Conservation (phyloP, 2,797 vertebrate species). For the Muscicapa comitata region DNA sequence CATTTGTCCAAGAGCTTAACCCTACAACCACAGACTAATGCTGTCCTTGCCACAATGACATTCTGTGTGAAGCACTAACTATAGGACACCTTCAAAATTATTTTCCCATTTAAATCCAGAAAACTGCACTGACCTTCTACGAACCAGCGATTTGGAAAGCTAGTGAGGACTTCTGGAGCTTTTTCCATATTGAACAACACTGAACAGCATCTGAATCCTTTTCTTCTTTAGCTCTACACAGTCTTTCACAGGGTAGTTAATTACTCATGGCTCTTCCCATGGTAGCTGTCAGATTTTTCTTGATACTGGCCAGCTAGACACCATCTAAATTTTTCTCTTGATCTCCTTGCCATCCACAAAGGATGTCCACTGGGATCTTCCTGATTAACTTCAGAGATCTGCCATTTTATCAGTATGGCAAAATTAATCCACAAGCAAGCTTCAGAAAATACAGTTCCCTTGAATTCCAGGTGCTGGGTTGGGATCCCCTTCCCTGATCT, state of each 20-base stretch:
- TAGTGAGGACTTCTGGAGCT: neutral
- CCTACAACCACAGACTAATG: neutral
- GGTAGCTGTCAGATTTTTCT: neutral
- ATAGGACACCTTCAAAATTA: neutral
- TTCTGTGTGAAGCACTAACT: neutral
- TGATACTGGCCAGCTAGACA: neutral
- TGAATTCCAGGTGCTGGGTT: neutral
- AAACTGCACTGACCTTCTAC: neutral
- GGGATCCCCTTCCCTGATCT: neutral
- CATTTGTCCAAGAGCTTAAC: neutral
- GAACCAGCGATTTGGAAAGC: neutral
- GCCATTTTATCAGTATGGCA: neutral
- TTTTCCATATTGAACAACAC: neutral
- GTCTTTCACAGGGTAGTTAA: neutral
- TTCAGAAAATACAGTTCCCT: neutral
- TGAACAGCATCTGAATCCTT: neutral
- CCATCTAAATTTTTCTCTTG: neutral
- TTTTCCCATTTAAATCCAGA: neutral
- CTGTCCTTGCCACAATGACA: neutral
- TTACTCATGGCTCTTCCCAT: neutral
- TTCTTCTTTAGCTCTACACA: neutral
- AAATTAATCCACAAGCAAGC: neutral
- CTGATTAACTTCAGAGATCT: neutral
- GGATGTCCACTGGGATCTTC: neutral
- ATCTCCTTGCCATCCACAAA: neutral